Evolutionary conservation across 2,113 vertebrate species (phyloP).

Genomic region (Triplophysa tibetana): DNA sequence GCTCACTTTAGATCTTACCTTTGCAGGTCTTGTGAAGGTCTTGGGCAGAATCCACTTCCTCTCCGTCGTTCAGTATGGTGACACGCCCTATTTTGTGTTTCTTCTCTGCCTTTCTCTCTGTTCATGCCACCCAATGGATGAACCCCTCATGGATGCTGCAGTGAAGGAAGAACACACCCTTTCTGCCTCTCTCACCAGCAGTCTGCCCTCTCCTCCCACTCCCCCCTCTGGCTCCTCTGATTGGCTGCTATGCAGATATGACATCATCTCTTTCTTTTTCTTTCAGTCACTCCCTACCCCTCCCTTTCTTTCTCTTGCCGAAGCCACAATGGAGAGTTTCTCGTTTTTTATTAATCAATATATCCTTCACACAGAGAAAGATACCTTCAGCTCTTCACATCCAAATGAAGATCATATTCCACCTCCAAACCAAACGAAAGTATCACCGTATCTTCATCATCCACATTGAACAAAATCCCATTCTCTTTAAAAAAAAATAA

Average conservation of each 20-base stretch:
- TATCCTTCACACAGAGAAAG: not conserved
- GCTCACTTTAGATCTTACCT: constrained; percentile 39
- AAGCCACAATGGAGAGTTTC: constrained; percentile 30
- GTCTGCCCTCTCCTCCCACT: not conserved
- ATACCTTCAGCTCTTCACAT: not conserved
- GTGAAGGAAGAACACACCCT: constrained; percentile 53
- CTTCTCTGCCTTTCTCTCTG: constrained; percentile 1
- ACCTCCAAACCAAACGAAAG: too few relatives aligned
- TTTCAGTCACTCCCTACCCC: not conserved
- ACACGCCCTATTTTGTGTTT: constrained; percentile 17
- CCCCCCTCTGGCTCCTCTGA: constrained; percentile 10
- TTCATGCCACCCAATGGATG: constrained; percentile 35
- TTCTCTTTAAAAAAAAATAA: too few relatives aligned
- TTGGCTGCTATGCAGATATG: constrained; percentile 39
- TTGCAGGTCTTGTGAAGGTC: constrained; percentile 3
- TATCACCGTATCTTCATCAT: too few relatives aligned
- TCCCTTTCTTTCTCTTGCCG: constrained; percentile 1
- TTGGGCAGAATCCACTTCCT: constrained; percentile 16
- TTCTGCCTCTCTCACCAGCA: constrained; percentile 20
- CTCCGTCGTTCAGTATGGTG: not conserved
- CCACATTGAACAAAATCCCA: too few relatives aligned
- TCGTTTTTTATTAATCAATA: not conserved
- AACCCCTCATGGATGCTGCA: constrained; percentile 53
- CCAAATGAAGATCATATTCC: too few relatives aligned
- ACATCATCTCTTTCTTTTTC: constrained; percentile 49